Evolutionary conservation across 2,113 vertebrate species (phyloP).

Genomic region (Pelvicachromis taeniatus): DNA sequence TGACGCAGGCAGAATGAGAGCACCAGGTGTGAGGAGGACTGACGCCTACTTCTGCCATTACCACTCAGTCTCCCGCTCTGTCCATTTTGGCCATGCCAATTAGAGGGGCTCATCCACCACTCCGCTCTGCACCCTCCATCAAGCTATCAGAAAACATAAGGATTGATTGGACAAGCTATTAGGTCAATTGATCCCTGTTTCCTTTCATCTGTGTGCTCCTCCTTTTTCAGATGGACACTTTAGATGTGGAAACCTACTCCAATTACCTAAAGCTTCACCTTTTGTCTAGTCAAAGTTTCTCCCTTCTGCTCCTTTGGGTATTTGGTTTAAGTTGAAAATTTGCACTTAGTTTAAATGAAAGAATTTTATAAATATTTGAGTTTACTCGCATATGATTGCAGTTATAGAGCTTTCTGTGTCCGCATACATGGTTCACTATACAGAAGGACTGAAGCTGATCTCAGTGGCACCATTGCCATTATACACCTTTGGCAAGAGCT

Average conservation of each 20-base stretch:
- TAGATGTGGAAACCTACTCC: constrained; percentile 31
- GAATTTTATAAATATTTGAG: background rate
- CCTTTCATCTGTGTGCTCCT: constrained; percentile 48
- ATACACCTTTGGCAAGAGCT: constrained; percentile 17
- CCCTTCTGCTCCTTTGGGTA: background rate
- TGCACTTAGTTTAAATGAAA: background rate
- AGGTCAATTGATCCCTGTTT: constrained; percentile 63
- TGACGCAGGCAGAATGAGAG: constrained; percentile 25
- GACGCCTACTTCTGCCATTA: constrained; percentile 43
- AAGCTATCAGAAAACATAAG: constrained; percentile 57
- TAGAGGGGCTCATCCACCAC: constrained; percentile 37
- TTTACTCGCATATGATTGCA: background rate
- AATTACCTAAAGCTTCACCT: constrained; percentile 28
- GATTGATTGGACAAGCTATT: constrained; percentile 64
- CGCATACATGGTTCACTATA: background rate
- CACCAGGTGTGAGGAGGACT: constrained; percentile 35
- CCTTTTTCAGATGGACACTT: constrained; percentile 46
- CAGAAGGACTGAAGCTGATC: background rate
- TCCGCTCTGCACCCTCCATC: background rate
- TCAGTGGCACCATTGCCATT: background rate
- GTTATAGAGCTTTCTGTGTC: background rate
- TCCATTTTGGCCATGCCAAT: constrained; percentile 43
- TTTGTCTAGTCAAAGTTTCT: background rate
- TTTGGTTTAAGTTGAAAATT: background rate
- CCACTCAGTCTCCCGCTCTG: constrained; percentile 16